Evolutionary conservation across 2,113 vertebrate species (phyloP).

Genomic region (Crypturellus undulatus): DNA sequence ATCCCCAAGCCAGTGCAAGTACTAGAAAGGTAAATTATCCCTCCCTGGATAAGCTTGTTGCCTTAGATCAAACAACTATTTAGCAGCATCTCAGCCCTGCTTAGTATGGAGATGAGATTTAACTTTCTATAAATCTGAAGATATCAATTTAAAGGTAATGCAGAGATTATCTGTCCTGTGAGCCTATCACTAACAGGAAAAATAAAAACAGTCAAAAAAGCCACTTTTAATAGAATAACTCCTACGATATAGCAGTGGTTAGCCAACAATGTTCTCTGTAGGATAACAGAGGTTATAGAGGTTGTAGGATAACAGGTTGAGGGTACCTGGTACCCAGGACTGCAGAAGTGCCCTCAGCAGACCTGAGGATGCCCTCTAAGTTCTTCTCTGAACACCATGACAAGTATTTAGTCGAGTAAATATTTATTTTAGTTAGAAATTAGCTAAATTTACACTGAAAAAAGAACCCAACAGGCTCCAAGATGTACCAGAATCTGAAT

Average conservation of each 20-base stretch:
- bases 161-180: neutral
- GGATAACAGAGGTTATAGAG: no score
- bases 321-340: no score
- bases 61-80: neutral
- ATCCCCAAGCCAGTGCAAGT: neutral
- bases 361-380: no score
- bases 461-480: no score
- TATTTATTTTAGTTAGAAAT: no score
- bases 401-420: no score
- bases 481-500: no score
- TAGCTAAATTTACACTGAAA: no score
- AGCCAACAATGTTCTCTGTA: neutral
- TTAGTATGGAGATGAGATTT: neutral
- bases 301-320: no score
- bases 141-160: neutral
- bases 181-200: neutral
- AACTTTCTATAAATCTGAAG: neutral
- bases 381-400: no score
- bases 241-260: no score
- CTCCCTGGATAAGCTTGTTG: neutral
- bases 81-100: neutral
- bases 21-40: neutral
- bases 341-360: no score
- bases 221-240: neutral
- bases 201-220: neutral